phyloP scores from a whole-genome alignment of 2,888 invertebrate species.

The Hirtodrosophila histrioides region DNA sequence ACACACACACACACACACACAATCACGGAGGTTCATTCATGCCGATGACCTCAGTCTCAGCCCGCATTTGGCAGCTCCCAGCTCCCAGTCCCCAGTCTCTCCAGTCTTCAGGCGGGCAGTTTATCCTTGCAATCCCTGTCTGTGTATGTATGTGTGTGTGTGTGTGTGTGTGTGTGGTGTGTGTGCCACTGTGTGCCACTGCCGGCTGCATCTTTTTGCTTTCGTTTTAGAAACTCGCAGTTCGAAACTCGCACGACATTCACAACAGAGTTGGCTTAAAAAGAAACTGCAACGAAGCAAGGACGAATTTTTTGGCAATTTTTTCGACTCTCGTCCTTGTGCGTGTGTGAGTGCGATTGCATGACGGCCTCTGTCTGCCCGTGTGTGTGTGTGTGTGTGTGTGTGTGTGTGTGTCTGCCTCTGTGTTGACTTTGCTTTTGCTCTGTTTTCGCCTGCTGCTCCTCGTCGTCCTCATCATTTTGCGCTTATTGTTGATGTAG shows the following conservation, averaged over 20 bases:
- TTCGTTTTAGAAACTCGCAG: constrained; percentile 79
- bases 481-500: constrained; percentile 32
- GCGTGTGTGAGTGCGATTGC: constrained; percentile 1
- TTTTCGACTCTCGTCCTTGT: constrained; percentile 53
- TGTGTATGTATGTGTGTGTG: constrained; percentile 16
- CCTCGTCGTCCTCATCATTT: constrained; percentile 30
- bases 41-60: constrained; percentile 62
- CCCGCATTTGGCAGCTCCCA: constrained; percentile 20
- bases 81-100: constrained; percentile 37
- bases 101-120: constrained; percentile 46
- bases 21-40: constrained; percentile 63
- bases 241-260: constrained; percentile 65
- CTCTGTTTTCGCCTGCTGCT: constrained; percentile 38
- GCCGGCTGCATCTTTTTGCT: constrained; percentile 74
- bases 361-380: neutral
- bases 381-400: constrained; percentile 7
- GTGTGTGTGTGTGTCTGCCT: constrained; percentile 5
- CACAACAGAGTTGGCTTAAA: constrained; percentile 62
- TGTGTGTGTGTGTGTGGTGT: constrained; percentile 8
- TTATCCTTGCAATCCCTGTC: constrained; percentile 50
- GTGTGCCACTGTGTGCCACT: constrained; percentile 17
- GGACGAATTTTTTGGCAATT: constrained; percentile 83
- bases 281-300: constrained; percentile 84
- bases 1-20: constrained; percentile 16
- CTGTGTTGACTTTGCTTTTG: constrained; percentile 42